phyloP scores from a whole-genome alignment of 2,113 vertebrate genomes.

The Cromileptes altivelis region DNA sequence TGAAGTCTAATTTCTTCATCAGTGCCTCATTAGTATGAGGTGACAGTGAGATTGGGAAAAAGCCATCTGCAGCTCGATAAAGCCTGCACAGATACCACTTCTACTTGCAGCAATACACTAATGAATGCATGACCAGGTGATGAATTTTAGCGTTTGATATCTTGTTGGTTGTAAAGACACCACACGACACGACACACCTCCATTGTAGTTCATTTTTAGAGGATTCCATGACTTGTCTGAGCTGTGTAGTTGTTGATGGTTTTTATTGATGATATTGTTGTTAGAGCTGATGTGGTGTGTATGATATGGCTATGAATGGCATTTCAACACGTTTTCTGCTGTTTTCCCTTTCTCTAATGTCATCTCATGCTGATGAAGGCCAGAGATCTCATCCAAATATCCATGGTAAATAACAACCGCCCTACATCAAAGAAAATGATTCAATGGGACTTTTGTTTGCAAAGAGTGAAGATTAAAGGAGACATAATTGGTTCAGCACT shows the following conservation, averaged over 20 bases:
- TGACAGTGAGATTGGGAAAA: constrained; percentile 74
- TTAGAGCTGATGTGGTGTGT: constrained; percentile 57
- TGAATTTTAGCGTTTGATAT: constrained; percentile 19
- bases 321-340: constrained; percentile 80
- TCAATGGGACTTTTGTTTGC: constrained; percentile 10
- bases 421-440: constrained; percentile 62
- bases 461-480: constrained; percentile 19
- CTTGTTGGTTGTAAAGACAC: constrained; percentile 1
- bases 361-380: constrained; percentile 85
- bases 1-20: constrained; percentile 60
- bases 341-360: constrained; percentile 82
- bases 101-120: constrained; percentile 41
- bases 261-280: constrained; percentile 49
- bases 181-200: constrained; percentile 27
- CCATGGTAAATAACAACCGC: constrained; percentile 85
- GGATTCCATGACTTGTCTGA: constrained; percentile 46
- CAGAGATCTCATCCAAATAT: constrained; percentile 85
- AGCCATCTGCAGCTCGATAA: constrained; percentile 46
- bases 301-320: constrained; percentile 60
- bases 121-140: constrained; percentile 48
- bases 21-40: constrained; percentile 75
- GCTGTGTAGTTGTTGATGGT: constrained; percentile 49
- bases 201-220: constrained; percentile 39
- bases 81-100: constrained; percentile 40
- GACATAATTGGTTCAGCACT: not conserved